Evolutionary conservation across 2,113 vertebrate species (phyloP).

Genomic region (Cyphomyrus plagiostoma): DNA sequence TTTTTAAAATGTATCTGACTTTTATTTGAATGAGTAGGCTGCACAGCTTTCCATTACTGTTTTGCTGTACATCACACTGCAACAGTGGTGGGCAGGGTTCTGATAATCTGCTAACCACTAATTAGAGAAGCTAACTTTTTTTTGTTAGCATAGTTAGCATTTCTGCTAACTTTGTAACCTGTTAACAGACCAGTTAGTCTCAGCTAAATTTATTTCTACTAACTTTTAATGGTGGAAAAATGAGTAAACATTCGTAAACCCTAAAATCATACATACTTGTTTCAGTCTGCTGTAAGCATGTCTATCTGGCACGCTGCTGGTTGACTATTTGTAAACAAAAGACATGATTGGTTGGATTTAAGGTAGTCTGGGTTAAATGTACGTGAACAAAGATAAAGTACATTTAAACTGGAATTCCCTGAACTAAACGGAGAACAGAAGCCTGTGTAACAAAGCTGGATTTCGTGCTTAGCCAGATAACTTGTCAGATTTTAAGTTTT

Average conservation of each 20-base stretch:
- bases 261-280: background rate
- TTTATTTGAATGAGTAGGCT: background rate
- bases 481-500: no score
- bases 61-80: background rate
- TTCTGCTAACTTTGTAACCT: background rate
- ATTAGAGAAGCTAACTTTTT: background rate
- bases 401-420: background rate
- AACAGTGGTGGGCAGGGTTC: background rate
- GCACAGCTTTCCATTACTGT: background rate
- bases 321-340: background rate
- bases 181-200: background rate
- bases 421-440: background rate
- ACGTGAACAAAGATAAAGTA: background rate
- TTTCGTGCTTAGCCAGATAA: background rate
- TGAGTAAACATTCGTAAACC: background rate
- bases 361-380: background rate
- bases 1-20: background rate
- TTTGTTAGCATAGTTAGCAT: background rate
- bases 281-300: background rate
- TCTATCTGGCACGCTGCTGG: background rate
- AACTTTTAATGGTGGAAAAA: background rate
- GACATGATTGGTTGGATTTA: background rate
- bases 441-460: background rate
- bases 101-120: background rate
- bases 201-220: background rate